Evolutionary conservation across 2,113 vertebrate genomes (phyloP), one percentile per base, ranked within the genome.

Genomic region (Arothron firmamentum): DNA sequence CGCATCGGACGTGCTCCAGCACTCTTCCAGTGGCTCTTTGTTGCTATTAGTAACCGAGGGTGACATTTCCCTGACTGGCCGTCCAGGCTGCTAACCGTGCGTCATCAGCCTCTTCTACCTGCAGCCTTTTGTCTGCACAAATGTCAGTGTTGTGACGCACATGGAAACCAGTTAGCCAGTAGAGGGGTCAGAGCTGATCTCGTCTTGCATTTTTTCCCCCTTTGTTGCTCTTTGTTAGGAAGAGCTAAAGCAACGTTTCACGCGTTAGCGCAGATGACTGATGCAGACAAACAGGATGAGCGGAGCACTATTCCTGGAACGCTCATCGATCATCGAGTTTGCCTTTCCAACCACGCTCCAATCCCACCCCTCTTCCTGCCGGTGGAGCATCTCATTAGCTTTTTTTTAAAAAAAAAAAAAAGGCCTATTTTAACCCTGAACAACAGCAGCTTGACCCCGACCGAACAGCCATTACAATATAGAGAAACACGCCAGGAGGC

Each of bases 41-140:
- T 88, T 81, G 73, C 81, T 41, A 28, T 0, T 52, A 53, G 78
- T 56, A 61, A 82, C 81, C 1, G 18, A 55, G 62, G 59, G 75
- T 41, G 70, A 59, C 4, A 25, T 52, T 62, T 61, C 49, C 65
- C 58, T 38, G 23, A 60, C 23, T 21, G 62, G 17, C 59, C 18
- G 21, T 9, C 13, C 18, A 13, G 7, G 21, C 17, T 4, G 59
- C 28, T 46, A 17, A 52, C 43, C 18, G 57, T 82, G 72, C 51
- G 47, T 82, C 81, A 74, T 0, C 4, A 14, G 16, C 41, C 18
- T 2, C 42, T 1, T 42, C 25, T 7, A 9, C 52, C n/a, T 38
- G 41, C 19, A 15, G 43, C n/a, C 9, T 31, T 31, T 56, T 62
- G 62, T 75, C 71, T 62, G 46, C 34, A 47, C 31, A 43, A 45